Base-by-base conservation (phyloP, 2,797 vertebrate genomes). In the Orestias chungarensis region DNA sequence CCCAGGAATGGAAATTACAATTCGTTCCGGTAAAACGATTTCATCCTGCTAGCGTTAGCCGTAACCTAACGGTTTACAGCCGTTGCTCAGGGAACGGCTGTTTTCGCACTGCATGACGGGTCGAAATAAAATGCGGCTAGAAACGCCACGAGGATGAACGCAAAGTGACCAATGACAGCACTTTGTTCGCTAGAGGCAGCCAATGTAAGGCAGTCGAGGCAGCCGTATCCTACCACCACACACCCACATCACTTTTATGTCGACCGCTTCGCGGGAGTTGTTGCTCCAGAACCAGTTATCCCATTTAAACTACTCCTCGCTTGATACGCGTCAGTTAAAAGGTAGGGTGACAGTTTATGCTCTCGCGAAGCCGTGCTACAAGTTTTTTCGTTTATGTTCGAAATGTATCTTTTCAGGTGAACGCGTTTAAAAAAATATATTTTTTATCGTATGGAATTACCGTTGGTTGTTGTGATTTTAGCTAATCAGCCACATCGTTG, bases 241-340 rank as follows among this genome's bases (percentile, higher is more conserved):
- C 92, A 93, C 92, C 93, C 92, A 94, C 93, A 91, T 82, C 85
- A 93, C 83, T 94, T 92, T 93, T 91, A 84, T 88, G 92, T 93
- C 85, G 88, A 89, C 86, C 91, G 92, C 86, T 92, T 93, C 91
- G 93, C 91, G 91, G 89, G 93, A 94, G 91, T 93, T 93, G 88
- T 85, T 87, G 61, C 76, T 76, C 69, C 62, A 47, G 83, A 73
- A 87, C 74, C 73, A 55, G 55, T 79, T 84, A 55, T 76, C 76
- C 74, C 72, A 78, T 85, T 74, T 59, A 74, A 86, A 65, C 62
- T 75, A 84, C 15, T 38, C 12, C 29, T 20, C 78, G 81, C 67
- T 76, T 20, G 68, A 64, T 12, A 80, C 82, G 27, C 64, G 40
- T 75, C 25, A 80, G 71, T 40, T 76, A 25, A 64, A n/a, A 91